Percentiles rank a stretch among this genome's conserved stretches.
Evolutionary conservation across 2,113 vertebrate species (phyloP).

Genomic region (Mirounga angustirostris): DNA sequence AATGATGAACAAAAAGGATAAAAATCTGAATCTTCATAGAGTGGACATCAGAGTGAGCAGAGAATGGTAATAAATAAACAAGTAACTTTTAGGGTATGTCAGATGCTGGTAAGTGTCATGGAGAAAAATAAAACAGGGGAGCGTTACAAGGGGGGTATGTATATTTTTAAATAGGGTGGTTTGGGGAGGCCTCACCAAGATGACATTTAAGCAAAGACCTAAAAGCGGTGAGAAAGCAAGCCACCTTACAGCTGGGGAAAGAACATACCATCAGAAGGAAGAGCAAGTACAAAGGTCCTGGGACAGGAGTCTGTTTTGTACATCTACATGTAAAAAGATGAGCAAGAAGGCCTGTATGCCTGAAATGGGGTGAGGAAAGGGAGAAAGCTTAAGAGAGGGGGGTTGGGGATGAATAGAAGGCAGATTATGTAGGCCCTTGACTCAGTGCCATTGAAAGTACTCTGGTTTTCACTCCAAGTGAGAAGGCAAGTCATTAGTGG

Average conservation of each 20-base stretch:
- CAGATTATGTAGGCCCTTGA: background rate
- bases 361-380: background rate
- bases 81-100: background rate
- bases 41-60: background rate
- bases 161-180: background rate
- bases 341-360: background rate
- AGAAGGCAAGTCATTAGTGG: background rate
- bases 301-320: background rate
- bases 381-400: background rate
- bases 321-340: rapidly evolving
- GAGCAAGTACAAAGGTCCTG: background rate
- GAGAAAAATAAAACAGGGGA: background rate
- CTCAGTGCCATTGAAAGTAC: background rate
- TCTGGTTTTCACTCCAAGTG: background rate
- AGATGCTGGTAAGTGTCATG: background rate
- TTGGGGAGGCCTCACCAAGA: background rate
- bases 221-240: background rate
- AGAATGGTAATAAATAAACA: background rate
- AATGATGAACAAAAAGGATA: background rate
- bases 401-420: background rate
- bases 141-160: background rate
- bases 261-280: background rate
- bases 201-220: background rate
- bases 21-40: background rate
- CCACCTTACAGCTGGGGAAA: background rate